Evolutionary conservation across 1,140 invertebrate species (phyloP).

Genomic region (Thaumatotibia leucotreta): DNA sequence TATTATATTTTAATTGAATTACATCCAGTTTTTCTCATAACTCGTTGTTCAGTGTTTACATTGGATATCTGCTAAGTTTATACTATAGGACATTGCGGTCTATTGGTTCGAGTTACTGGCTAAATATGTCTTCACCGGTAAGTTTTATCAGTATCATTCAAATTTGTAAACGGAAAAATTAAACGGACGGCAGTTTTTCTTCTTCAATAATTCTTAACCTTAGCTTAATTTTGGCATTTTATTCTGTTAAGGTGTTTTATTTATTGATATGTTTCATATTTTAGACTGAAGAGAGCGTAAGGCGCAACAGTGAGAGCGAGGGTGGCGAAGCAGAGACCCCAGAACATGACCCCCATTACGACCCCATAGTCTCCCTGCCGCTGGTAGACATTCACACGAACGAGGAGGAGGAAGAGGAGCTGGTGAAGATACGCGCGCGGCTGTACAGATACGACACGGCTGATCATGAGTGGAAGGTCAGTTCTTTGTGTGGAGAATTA

Average conservation of each 20-base stretch:
- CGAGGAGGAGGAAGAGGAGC: slow-evolving; percentile 87
- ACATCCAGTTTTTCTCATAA: not conserved
- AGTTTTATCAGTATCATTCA: slow-evolving; percentile 17
- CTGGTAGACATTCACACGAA: slow-evolving; percentile 86
- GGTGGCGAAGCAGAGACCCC: slow-evolving; percentile 48
- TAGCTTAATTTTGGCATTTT: not conserved
- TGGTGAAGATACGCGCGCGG: slow-evolving; percentile 83
- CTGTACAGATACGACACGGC: slow-evolving; percentile 77
- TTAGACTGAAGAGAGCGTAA: slow-evolving; percentile 60
- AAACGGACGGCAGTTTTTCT: not conserved
- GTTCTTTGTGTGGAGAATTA: not conserved
- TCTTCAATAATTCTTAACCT: not conserved
- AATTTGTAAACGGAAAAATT: slow-evolving; percentile 14
- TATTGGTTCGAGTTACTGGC: not conserved
- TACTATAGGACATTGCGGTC: not conserved
- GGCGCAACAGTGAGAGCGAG: slow-evolving; percentile 68
- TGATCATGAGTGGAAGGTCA: slow-evolving; percentile 81
- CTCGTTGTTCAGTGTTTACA: not conserved
- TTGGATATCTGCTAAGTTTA: not conserved
- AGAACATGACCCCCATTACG: slow-evolving; percentile 84
- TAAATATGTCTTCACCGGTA: slow-evolving; percentile 57
- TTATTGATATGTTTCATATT: not conserved
- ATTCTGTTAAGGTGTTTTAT: not conserved
- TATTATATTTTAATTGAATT: not conserved
- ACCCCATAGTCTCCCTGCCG: slow-evolving; percentile 86